These are phyloP conservation scores for Brachyalestes nurse DNA, from an alignment of 2,797 vertebrate species.

Conservation along the genomic window DNA sequence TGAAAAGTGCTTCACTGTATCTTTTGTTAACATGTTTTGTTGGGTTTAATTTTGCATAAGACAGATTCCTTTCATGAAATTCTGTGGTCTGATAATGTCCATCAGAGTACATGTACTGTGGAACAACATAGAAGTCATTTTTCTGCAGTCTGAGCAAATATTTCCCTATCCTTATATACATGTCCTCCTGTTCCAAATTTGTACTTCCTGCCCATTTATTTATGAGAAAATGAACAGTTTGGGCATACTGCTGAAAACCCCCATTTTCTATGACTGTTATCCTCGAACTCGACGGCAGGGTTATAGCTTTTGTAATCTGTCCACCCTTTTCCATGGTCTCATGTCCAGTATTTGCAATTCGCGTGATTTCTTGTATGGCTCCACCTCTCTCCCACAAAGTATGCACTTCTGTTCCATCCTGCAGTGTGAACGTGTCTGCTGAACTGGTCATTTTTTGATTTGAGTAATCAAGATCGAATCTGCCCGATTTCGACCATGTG, in stretches of 20 bases:
- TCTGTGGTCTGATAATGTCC: not conserved
- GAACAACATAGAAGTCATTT: conserved; percentile 22
- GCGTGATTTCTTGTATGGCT: not conserved
- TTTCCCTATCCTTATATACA: not conserved
- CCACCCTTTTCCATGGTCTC: not conserved
- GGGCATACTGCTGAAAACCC: not conserved
- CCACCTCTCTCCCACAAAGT: not conserved
- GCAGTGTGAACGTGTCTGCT: not conserved
- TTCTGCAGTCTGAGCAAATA: not conserved
- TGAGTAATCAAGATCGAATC: too few relatives aligned
- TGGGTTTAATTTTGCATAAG: conserved; percentile 8
- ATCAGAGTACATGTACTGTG: not conserved
- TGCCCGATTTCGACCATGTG: not conserved
- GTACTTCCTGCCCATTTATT: not conserved
- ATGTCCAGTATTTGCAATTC: not conserved
- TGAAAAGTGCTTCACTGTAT: conserved; percentile 14
- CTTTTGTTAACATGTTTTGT: not conserved
- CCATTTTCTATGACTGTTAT: not conserved
- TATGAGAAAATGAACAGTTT: not conserved
- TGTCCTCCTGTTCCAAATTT: not conserved
- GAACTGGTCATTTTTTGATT: not conserved
- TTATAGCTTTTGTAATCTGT: not conserved
- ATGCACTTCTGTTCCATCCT: not conserved
- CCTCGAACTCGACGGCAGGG: not conserved
- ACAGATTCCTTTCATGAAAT: conserved; percentile 3